Percentiles rank a stretch among this genome's conserved stretches.
Conservation (phyloP, 2,888 invertebrate genomes). For the Nomada lathburiana region DNA sequence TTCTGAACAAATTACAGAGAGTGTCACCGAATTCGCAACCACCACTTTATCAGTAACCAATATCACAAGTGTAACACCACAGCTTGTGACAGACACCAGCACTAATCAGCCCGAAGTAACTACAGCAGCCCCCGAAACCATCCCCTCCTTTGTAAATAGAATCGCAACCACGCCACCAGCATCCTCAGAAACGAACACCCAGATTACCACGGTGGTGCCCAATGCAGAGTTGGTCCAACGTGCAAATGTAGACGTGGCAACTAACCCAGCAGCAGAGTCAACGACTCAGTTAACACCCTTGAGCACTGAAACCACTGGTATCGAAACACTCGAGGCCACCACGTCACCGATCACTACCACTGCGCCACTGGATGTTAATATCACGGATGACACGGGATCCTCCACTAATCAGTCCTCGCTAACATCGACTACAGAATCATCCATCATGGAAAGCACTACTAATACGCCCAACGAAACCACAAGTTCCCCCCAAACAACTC, state of each 20-base stretch:
- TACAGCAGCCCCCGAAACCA: conserved; percentile 18
- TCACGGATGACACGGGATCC: conserved; percentile 41
- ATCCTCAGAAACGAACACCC: conserved; percentile 25
- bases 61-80: conserved; percentile 31
- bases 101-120: conserved; percentile 43
- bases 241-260: conserved; percentile 27
- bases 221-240: conserved; percentile 24
- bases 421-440: conserved; percentile 54
- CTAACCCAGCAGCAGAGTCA: conserved; percentile 41
- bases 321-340: conserved; percentile 45
- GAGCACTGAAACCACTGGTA: conserved; percentile 7
- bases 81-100: conserved; percentile 33
- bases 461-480: conserved; percentile 55
- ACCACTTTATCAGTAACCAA: conserved; percentile 31
- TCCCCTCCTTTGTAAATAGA: conserved; percentile 34
- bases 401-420: conserved; percentile 68
- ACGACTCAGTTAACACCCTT: conserved; percentile 20
- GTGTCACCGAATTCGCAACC: conserved; percentile 19
- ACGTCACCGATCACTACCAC: conserved; percentile 33
- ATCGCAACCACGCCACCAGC: conserved; percentile 14
- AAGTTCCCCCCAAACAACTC: conserved; percentile 69
- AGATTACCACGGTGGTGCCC: conserved; percentile 25
- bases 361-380: conserved; percentile 44
- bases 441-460: conserved; percentile 50
- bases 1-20: conserved; percentile 27